Percentiles rank a stretch among this genome's conserved stretches.
Evolutionary conservation across 2,113 vertebrate species (phyloP).

Genomic region (Sciurus niger): DNA sequence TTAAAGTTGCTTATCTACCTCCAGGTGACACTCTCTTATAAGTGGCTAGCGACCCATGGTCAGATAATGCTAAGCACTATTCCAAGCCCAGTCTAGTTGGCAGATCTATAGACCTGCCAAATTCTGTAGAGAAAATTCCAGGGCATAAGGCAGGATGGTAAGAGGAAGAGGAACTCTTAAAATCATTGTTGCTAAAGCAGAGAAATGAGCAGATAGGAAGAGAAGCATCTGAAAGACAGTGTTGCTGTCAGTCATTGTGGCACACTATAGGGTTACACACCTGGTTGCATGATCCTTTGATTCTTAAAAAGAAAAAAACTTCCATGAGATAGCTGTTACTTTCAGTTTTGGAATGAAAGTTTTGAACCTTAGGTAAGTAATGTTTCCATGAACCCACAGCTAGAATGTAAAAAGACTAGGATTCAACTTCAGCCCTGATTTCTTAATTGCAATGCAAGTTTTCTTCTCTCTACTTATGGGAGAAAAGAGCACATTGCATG

Average conservation of each 20-base stretch:
- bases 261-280: not conserved
- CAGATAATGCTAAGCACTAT: not conserved
- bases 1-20: slow-evolving; percentile 42
- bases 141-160: accelerated
- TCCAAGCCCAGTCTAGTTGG: not conserved
- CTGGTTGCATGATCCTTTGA: not conserved
- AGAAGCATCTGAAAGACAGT: not conserved
- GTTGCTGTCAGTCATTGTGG: not conserved
- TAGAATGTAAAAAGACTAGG: not conserved
- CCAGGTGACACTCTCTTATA: slow-evolving; percentile 26
- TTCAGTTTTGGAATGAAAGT: not conserved
- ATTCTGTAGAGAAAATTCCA: not conserved
- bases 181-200: not conserved
- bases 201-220: not conserved
- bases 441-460: not conserved
- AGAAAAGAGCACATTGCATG: not conserved
- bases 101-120: not conserved
- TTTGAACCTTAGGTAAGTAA: not conserved
- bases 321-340: not conserved
- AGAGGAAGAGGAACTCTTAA: not conserved
- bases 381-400: not conserved
- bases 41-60: not conserved
- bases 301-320: not conserved
- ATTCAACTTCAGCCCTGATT: not conserved
- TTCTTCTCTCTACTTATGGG: not conserved